Evolutionary conservation across 2,888 invertebrate genomes (phyloP).

Genomic region (Sesamia inferens): DNA sequence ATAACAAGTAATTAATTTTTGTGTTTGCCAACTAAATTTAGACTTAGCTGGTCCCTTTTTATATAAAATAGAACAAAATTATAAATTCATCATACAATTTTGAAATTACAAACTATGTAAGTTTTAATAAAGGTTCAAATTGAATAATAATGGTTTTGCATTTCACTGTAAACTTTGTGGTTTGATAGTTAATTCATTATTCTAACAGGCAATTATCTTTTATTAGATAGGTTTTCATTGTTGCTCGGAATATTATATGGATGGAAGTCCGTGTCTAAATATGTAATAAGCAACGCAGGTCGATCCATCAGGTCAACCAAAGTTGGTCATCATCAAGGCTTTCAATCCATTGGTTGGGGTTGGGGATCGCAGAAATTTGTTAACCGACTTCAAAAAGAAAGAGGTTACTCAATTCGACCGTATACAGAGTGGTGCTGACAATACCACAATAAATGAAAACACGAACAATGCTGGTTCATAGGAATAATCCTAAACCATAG

Average conservation of each 20-base stretch:
- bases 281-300: no score
- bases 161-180: conserved; percentile 6
- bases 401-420: no score
- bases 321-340: no score
- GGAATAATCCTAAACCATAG: no score
- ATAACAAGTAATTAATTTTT: not conserved
- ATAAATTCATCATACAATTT: not conserved
- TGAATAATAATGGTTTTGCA: not conserved
- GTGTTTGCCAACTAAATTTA: not conserved
- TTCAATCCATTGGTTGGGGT: no score
- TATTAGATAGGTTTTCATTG: not conserved
- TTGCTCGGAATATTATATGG: not conserved
- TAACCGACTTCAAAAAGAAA: no score
- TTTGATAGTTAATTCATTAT: conserved; percentile 17
- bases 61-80: not conserved
- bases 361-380: no score
- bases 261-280: not conserved
- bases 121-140: not conserved
- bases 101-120: conserved; percentile 14
- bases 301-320: no score
- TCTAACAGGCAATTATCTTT: not conserved
- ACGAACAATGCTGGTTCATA: no score
- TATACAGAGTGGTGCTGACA: no score
- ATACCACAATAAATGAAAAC: no score
- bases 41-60: not conserved